Percentiles rank a stretch among this genome's conserved stretches.
Conservation (phyloP, 2,888 invertebrate species). For the Helicoverpa assulta region DNA sequence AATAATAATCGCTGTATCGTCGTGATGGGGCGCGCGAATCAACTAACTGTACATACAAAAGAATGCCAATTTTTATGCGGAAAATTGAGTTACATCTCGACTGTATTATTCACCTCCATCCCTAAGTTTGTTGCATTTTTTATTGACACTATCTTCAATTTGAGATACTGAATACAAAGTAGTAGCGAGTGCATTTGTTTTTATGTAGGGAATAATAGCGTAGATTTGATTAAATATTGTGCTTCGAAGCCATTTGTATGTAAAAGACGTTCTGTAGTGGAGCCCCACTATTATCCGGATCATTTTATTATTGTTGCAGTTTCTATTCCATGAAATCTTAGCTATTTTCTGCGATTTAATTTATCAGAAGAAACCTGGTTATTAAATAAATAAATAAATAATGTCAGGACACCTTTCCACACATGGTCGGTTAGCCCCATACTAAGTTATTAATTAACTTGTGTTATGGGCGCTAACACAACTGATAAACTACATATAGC, state of each 20-base stretch:
- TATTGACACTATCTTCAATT: slow-evolving; percentile 71
- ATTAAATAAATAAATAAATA: no score
- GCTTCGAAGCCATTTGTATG: slow-evolving; percentile 9
- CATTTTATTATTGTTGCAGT: not conserved
- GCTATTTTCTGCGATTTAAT: not conserved
- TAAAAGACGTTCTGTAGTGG: not conserved
- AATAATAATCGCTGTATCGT: slow-evolving; percentile 89
- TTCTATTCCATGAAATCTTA: not conserved
- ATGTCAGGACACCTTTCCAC: no score
- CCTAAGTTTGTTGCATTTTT: slow-evolving; percentile 76
- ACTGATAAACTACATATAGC: no score
- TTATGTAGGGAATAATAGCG: slow-evolving; percentile 21
- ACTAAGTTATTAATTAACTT: no score
- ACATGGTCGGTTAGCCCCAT: no score
- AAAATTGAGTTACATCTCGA: slow-evolving; percentile 86
- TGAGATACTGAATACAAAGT: slow-evolving; percentile 60
- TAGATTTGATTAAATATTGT: slow-evolving; percentile 35
- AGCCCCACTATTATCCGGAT: not conserved
- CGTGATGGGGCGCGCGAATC: slow-evolving; percentile 85
- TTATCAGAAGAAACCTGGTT: not conserved
- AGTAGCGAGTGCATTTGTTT: slow-evolving; percentile 29
- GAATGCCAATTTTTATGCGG: slow-evolving; percentile 88
- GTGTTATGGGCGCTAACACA: no score
- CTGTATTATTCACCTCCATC: slow-evolving; percentile 81
- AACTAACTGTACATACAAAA: slow-evolving; percentile 83